Conservation (phyloP, 1,140 invertebrate genomes). For the Sitobion miscanthi region DNA sequence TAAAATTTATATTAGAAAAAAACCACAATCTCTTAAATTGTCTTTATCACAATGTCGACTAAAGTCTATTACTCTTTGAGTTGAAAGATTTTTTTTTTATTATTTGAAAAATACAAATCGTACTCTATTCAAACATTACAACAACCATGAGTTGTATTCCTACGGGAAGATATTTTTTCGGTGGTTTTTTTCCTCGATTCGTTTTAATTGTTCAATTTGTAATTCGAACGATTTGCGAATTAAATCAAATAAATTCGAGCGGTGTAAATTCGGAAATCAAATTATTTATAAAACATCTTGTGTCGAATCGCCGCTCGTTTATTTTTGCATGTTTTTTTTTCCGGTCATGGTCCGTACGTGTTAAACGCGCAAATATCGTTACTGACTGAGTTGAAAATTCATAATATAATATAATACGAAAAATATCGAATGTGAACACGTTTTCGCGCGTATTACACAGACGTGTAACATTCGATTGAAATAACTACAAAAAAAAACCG, state of each 20-base stretch:
- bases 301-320: neutral
- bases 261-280: neutral
- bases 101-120: too few species aligned
- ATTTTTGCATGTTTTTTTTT: neutral
- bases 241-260: neutral
- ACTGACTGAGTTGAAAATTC: neutral
- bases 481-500: neutral
- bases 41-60: neutral
- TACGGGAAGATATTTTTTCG: too few species aligned
- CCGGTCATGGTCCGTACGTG: neutral
- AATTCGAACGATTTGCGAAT: neutral
- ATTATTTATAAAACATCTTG: neutral
- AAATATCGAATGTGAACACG: neutral
- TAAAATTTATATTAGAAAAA: neutral
- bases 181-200: neutral
- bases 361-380: neutral
- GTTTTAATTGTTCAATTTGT: neutral
- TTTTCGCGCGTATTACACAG: neutral
- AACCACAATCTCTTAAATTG: neutral
- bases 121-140: neutral
- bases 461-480: neutral
- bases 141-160: too few species aligned
- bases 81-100: too few species aligned
- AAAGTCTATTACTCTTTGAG: neutral
- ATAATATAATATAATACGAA: neutral